Evolutionary conservation across 2,888 invertebrate species (phyloP).

Genomic region (Megalurothrips usitatus): DNA sequence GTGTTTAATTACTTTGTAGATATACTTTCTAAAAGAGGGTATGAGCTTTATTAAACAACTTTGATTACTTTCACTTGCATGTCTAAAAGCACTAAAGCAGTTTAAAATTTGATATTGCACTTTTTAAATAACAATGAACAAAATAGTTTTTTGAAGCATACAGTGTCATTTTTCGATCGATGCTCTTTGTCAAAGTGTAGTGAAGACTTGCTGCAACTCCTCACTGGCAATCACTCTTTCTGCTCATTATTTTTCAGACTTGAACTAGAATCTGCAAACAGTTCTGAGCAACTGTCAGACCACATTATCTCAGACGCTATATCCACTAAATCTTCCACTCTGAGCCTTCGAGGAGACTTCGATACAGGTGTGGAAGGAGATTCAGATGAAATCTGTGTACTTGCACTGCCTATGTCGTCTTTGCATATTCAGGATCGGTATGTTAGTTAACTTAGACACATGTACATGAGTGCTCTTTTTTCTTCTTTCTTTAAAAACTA

Average conservation of each 20-base stretch:
- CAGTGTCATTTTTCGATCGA: neutral
- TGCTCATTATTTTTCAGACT: neutral
- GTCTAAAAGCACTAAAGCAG: neutral
- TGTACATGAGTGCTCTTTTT: no score
- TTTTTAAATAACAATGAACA: neutral
- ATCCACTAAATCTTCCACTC: neutral
- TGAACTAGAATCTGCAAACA: neutral
- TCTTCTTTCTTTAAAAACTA: no score
- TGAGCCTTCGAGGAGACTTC: neutral
- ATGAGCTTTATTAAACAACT: neutral
- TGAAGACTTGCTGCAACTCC: no score
- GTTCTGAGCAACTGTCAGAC: neutral
- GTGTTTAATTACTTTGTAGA: neutral
- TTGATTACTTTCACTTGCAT: neutral
- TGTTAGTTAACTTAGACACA: neutral
- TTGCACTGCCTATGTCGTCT: no score
- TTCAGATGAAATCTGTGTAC: neutral
- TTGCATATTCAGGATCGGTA: neutral
- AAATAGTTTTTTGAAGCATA: neutral
- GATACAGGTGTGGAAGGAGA: neutral
- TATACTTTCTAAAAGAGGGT: conserved; percentile 1
- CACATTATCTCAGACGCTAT: neutral
- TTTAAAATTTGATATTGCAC: neutral
- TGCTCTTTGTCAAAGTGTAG: neutral
- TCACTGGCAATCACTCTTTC: no score